Percentiles rank a stretch among this genome's conserved stretches.
These are phyloP conservation scores for Nematostella vectensis DNA, from an alignment of 92 coral and sea anemone genomes.

Conservation along the genomic window DNA sequence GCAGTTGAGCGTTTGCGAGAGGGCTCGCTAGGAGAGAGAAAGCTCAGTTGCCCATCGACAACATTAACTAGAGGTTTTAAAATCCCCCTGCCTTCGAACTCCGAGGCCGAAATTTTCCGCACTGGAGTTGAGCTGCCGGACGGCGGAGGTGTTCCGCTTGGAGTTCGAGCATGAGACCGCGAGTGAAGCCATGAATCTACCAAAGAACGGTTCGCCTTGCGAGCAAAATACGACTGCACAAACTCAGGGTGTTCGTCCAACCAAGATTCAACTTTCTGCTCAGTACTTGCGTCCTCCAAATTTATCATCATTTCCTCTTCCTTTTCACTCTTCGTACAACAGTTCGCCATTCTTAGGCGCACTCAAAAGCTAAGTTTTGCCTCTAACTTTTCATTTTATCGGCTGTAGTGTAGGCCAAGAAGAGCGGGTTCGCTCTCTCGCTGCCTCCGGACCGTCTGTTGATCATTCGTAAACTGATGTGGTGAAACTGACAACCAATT, in stretches of 20 bases:
- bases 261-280: slow-evolving; percentile 84
- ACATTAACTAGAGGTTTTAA: slow-evolving; percentile 90
- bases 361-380: neutral
- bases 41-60: slow-evolving; percentile 96
- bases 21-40: slow-evolving; percentile 84
- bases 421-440: slow-evolving; percentile 24
- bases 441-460: slow-evolving; percentile 10
- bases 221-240: slow-evolving; percentile 95
- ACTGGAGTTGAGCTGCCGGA: slow-evolving; percentile 98
- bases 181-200: slow-evolving; percentile 91
- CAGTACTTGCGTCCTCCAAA: slow-evolving; percentile 64
- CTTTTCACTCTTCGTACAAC: slow-evolving; percentile 83
- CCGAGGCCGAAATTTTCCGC: slow-evolving; percentile 98
- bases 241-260: slow-evolving; percentile 98
- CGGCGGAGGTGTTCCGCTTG: slow-evolving; percentile 98
- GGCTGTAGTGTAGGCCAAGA: too few relatives aligned
- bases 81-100: slow-evolving; percentile 94
- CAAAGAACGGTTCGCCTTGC: slow-evolving; percentile 87
- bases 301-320: slow-evolving; percentile 55
- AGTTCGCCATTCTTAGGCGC: slow-evolving; percentile 63
- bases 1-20: slow-evolving; percentile 72
- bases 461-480: slow-evolving; percentile 15
- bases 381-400: neutral
- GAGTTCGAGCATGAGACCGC: slow-evolving; percentile 77
- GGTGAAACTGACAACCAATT: slow-evolving; percentile 74